A percentile compares a stretch with the other conserved stretches of the same genome.
phyloP scores from a whole-genome alignment of 2,113 vertebrate genomes.

The Kryptolebias marmoratus region DNA sequence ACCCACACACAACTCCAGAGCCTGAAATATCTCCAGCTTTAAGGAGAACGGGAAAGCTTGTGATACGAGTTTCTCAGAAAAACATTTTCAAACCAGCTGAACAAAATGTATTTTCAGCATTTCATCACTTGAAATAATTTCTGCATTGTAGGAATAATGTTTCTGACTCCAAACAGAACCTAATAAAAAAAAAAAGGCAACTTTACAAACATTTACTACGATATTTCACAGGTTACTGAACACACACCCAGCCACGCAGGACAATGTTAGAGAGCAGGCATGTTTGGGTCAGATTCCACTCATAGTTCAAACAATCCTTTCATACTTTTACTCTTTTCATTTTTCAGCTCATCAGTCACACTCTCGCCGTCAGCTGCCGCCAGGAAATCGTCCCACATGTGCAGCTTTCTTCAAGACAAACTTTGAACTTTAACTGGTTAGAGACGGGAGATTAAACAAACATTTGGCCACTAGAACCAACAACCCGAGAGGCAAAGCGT shows the following conservation, averaged over 20 bases:
- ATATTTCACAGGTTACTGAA: not conserved
- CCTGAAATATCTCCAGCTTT: not conserved
- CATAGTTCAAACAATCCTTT: slow-evolving; percentile 29
- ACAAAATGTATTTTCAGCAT: not conserved
- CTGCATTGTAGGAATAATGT: not conserved
- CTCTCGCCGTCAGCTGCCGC: not conserved
- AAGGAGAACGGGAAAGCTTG: not conserved
- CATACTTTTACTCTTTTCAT: slow-evolving; percentile 17
- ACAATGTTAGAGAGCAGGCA: not conserved
- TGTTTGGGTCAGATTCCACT: slow-evolving; percentile 38
- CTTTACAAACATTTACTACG: not conserved
- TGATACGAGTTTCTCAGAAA: slow-evolving; percentile 6
- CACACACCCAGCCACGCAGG: not conserved
- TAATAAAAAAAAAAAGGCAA: not conserved
- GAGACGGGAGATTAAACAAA: not conserved
- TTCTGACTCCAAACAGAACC: not conserved
- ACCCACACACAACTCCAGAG: slow-evolving; percentile 30
- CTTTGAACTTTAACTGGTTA: not conserved
- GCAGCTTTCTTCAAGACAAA: not conserved
- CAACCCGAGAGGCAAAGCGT: not conserved
- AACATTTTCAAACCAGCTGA: not conserved
- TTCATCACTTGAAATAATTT: not conserved
- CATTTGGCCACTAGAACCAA: not conserved
- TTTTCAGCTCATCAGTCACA: not conserved
- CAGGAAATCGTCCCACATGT: not conserved